Conservation (phyloP, 2,797 vertebrate genomes). For the Lagocephalus sceleratus region DNA sequence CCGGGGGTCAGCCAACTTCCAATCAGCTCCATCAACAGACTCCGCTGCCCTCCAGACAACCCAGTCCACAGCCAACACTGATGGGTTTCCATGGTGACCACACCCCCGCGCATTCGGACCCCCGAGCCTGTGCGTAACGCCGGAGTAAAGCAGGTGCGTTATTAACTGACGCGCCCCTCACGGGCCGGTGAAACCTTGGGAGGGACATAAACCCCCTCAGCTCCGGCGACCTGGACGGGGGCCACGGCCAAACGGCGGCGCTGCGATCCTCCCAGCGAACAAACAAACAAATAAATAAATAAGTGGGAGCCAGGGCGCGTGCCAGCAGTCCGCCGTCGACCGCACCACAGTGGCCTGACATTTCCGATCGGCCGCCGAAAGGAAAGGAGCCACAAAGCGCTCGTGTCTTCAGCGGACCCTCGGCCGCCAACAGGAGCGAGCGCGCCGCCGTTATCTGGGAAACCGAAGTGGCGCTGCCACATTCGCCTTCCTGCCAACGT, state of each 20-base stretch:
- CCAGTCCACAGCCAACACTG: background rate
- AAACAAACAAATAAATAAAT: background rate
- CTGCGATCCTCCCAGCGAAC: too few species aligned
- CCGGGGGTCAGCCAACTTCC: slow-evolving; percentile 1
- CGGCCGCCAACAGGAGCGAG: slow-evolving; percentile 23
- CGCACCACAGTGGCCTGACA: slow-evolving; percentile 39
- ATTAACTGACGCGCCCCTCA: background rate
- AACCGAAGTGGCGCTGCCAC: background rate
- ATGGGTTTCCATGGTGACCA: slow-evolving; percentile 28
- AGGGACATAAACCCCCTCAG: too few species aligned
- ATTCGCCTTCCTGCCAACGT: slow-evolving; percentile 8
- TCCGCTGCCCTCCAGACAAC: slow-evolving; percentile 4
- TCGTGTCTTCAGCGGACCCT: slow-evolving; percentile 28
- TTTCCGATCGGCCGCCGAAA: slow-evolving; percentile 42
- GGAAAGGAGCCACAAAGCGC: slow-evolving; percentile 44
- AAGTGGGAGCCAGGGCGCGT: background rate
- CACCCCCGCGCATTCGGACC: slow-evolving; percentile 13
- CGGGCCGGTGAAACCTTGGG: too few species aligned
- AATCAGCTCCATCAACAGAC: slow-evolving; percentile 4
- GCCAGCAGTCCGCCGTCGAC: slow-evolving; percentile 17
- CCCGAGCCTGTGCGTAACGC: slow-evolving; percentile 5
- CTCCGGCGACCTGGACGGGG: too few species aligned
- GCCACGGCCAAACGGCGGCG: too few species aligned
- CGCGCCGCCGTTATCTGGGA: slow-evolving; percentile 8
- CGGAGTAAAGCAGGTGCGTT: slow-evolving; percentile 2